Evolutionary conservation across 2,797 vertebrate genomes (phyloP), one percentile per base, ranked within the genome.

Genomic region (Sebastes itinus): DNA sequence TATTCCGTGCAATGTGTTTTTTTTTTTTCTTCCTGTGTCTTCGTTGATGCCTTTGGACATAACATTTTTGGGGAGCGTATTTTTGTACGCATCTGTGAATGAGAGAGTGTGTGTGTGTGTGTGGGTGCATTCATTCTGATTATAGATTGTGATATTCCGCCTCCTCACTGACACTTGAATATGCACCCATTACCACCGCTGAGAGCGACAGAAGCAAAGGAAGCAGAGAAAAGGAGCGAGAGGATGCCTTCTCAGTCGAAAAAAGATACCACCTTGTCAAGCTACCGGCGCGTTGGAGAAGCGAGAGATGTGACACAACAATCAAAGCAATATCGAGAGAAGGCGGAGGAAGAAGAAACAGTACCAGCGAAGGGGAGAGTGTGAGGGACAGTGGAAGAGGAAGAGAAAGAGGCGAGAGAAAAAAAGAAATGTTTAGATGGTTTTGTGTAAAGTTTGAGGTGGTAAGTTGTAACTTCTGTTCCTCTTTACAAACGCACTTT

Each of bases 141-240:
- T 87, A 85, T 62, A 84, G 78, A 87, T 74, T 59, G 74, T 63
- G 67, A 63, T 75, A 82, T 88, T 87, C 82, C 33, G 42, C 83
- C 84, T 77, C 74, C 65, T 80, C 86, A 38, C 68, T 78, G 74
- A 85, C 84, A 87, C 59, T 79, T 70, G 65, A 74, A 56, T 56
- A 73, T 11, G 13, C 46, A 33, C 38, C 68, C 49, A 70, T 86
- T 83, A 83, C 74, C 20, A 65, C 74, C 3, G 63, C 62, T 27
- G 75, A 73, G 61, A 63, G 71, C 42, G 14, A 42, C 22, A 65
- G 63, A 54, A 25, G 59, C 42, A 75, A 61, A 65, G 54, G 56
- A 59, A 80, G 70, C 46, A 49, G 33, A 27, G 27, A 73, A 74
- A 54, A n/a, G 20, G 84, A 83, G 75, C 35, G 25, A 68, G 38